Percentiles rank a stretch among this genome's conserved stretches.
These are phyloP conservation scores for Selene dorsalis DNA, from an alignment of 2,797 vertebrate species.

Conservation along the genomic window DNA sequence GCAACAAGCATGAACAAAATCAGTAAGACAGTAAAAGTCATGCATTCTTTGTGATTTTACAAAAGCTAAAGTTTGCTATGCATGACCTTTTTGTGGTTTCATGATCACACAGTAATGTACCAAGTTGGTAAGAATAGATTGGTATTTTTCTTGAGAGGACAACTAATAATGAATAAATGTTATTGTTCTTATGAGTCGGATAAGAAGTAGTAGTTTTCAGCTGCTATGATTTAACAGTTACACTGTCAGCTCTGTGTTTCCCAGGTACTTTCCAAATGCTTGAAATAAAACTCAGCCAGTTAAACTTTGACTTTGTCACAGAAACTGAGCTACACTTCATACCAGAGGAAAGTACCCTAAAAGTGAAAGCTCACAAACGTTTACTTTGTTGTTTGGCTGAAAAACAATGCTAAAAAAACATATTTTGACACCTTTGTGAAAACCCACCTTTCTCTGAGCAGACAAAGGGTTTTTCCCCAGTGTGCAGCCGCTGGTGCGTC, in stretches of 20 bases:
- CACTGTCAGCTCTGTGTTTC: conserved; percentile 7
- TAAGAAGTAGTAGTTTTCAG: background rate
- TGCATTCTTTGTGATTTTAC: background rate
- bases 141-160: background rate
- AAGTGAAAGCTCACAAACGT: background rate
- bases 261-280: conserved; percentile 64
- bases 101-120: background rate
- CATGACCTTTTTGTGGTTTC: background rate
- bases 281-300: background rate
- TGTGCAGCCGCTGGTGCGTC: conserved; percentile 99
- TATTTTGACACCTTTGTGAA: background rate
- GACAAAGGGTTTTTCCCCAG: conserved; percentile 98
- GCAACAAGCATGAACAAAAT: conserved; percentile 1
- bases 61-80: background rate
- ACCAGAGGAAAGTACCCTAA: conserved; percentile 54
- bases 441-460: conserved; percentile 94
- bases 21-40: background rate
- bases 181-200: background rate
- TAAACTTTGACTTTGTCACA: background rate
- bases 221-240: background rate
- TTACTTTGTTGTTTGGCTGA: background rate
- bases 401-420: background rate
- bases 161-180: background rate
- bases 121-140: no score
- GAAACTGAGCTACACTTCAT: background rate